A percentile compares a stretch with the other conserved stretches of the same genome.
Conservation (phyloP, 2,113 vertebrate species). For the Melanerpes formicivorus region DNA sequence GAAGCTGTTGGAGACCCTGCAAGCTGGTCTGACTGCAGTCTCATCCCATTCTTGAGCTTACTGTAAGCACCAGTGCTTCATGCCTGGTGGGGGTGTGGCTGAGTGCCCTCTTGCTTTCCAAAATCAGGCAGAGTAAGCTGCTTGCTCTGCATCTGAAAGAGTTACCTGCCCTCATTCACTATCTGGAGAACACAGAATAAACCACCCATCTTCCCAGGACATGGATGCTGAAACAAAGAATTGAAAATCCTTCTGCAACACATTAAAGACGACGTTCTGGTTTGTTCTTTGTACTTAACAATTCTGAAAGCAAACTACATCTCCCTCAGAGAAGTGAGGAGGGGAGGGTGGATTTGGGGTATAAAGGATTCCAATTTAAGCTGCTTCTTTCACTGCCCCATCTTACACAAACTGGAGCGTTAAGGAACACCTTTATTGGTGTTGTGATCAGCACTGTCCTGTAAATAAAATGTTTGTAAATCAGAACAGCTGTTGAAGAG, state of each 20-base stretch:
- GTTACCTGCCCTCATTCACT: background rate
- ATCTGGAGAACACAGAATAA: background rate
- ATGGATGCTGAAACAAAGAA: background rate
- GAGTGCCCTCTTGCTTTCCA: background rate
- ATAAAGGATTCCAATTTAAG: background rate
- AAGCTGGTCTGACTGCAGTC: background rate
- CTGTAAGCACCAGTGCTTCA: background rate
- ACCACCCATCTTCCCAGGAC: background rate
- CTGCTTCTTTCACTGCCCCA: background rate
- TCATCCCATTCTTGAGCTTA: background rate
- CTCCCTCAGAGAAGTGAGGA: background rate
- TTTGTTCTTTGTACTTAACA: background rate
- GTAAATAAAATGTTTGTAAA: background rate
- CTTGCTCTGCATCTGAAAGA: background rate
- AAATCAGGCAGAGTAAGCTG: background rate
- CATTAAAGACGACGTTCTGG: background rate
- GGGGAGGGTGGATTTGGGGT: background rate
- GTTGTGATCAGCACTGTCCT: background rate
- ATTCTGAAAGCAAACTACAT: background rate
- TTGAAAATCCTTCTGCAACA: background rate
- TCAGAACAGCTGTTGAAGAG: background rate
- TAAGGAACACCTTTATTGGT: background rate
- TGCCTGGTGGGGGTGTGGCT: background rate
- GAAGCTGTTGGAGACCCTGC: background rate
- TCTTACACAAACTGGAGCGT: background rate